A percentile compares a stretch with the other conserved stretches of the same genome.
Conservation (phyloP, 1,140 invertebrate genomes). For the Euwallacea fornicatus region DNA sequence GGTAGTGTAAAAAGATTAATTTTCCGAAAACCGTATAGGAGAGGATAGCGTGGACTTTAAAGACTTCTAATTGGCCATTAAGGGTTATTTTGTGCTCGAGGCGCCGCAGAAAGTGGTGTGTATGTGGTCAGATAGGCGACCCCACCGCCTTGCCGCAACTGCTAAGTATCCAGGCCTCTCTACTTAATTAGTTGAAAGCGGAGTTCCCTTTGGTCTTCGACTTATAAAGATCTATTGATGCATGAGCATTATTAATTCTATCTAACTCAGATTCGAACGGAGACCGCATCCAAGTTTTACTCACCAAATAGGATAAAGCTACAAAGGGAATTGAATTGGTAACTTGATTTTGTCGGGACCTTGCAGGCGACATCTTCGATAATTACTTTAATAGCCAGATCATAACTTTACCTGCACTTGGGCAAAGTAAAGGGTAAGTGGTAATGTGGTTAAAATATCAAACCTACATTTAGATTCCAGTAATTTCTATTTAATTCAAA, state of each 20-base stretch:
- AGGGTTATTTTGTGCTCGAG: slow-evolving; percentile 48
- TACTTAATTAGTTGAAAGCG: slow-evolving; percentile 51
- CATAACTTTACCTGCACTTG: slow-evolving; percentile 27
- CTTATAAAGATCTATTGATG: slow-evolving; percentile 49
- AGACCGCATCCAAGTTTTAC: slow-evolving; percentile 33
- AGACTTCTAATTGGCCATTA: slow-evolving; percentile 50
- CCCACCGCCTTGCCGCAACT: slow-evolving; percentile 43
- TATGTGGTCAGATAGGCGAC: slow-evolving; percentile 49
- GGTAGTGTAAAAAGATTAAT: slow-evolving; percentile 37
- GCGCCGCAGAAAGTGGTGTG: slow-evolving; percentile 43
- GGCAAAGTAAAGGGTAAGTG: slow-evolving; percentile 10
- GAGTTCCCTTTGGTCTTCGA: slow-evolving; percentile 45
- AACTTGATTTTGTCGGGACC: slow-evolving; percentile 25
- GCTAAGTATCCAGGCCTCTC: slow-evolving; percentile 48
- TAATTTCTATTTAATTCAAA: too few species aligned
- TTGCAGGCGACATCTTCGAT: slow-evolving; percentile 22
- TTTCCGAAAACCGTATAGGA: slow-evolving; percentile 35
- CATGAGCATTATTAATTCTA: slow-evolving; percentile 45
- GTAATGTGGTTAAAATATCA: too few species aligned
- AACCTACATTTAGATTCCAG: too few species aligned
- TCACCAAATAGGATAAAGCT: slow-evolving; percentile 30
- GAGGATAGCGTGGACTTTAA: slow-evolving; percentile 41
- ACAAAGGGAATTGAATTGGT: slow-evolving; percentile 28
- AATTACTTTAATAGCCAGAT: slow-evolving; percentile 26
- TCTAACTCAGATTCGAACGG: slow-evolving; percentile 44